A percentile compares a stretch with the other conserved stretches of the same genome.
Evolutionary conservation across 2,797 vertebrate species (phyloP).

Genomic region (Sebastes paucispinis): DNA sequence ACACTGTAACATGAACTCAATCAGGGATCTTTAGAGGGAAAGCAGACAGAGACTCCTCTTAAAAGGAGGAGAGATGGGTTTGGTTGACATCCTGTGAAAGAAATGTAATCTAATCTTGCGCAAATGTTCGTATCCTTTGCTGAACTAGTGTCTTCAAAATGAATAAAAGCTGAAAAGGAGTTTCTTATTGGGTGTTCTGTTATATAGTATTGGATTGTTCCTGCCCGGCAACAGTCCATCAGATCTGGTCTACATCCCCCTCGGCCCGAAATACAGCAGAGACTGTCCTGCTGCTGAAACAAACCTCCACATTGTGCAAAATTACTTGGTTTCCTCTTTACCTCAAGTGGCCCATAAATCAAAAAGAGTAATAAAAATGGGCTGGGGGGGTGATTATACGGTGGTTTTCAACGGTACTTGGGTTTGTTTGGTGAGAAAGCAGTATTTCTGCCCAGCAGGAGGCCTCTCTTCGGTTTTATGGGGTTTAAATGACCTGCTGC

Average conservation of each 20-base stretch:
- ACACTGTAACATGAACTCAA: conserved; percentile 58
- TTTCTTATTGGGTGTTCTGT: conserved; percentile 11
- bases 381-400: conserved; percentile 21
- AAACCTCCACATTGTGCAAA: conserved; percentile 42
- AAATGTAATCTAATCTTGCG: conserved; percentile 30
- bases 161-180: conserved; percentile 57
- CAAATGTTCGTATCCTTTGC: conserved; percentile 44
- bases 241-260: not conserved
- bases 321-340: conserved; percentile 40
- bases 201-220: not conserved
- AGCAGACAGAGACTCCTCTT: conserved; percentile 15
- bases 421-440: conserved; percentile 60
- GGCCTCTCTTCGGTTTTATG: conserved; percentile 35
- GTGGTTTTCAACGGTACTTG: conserved; percentile 40
- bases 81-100: conserved; percentile 25
- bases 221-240: not conserved
- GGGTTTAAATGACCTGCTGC: conserved; percentile 56
- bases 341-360: conserved; percentile 49
- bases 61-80: conserved; percentile 18
- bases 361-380: conserved; percentile 22
- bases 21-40: conserved; percentile 58
- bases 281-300: conserved; percentile 10
- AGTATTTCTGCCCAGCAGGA: conserved; percentile 41
- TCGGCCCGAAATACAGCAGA: not conserved
- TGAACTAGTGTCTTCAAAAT: conserved; percentile 48